These are phyloP conservation scores for Microtus ochrogaster DNA, from an alignment of 2,113 vertebrate species.

Conservation along the genomic window DNA sequence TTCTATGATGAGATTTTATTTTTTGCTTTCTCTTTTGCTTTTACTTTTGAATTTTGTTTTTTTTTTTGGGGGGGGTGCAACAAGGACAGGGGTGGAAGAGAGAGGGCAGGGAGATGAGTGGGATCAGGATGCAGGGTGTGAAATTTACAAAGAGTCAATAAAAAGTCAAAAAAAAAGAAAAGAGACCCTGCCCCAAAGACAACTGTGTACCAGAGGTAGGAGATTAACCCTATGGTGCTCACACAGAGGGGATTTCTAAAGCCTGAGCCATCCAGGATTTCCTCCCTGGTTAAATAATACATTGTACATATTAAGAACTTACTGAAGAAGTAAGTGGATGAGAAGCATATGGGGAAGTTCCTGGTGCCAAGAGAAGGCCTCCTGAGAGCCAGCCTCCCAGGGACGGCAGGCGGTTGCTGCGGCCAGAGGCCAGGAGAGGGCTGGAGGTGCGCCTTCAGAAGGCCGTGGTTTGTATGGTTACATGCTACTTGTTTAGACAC, in stretches of 20 bases:
- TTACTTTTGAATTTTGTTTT: background rate
- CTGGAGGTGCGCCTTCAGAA: background rate
- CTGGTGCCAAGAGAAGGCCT: background rate
- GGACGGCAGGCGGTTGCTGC: background rate
- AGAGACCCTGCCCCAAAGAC: background rate
- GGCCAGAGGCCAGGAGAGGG: background rate
- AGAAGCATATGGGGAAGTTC: background rate
- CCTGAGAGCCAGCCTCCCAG: background rate
- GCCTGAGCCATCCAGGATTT: background rate
- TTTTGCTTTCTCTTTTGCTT: background rate
- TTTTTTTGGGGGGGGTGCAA: background rate
- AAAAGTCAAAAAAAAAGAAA: background rate
- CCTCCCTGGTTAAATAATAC: background rate
- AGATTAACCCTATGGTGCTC: background rate
- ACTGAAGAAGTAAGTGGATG: background rate
- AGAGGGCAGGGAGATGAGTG: background rate
- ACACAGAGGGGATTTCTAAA: background rate
- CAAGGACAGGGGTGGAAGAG: no score
- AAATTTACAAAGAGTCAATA: background rate
- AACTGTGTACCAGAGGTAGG: background rate
- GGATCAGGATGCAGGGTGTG: background rate
- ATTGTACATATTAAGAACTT: background rate
- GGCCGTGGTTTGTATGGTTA: background rate
- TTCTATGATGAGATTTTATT: background rate
- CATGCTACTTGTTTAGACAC: background rate